Base-by-base conservation (phyloP, 2,888 invertebrate genomes). In the Nesidiocoris tenuis region DNA sequence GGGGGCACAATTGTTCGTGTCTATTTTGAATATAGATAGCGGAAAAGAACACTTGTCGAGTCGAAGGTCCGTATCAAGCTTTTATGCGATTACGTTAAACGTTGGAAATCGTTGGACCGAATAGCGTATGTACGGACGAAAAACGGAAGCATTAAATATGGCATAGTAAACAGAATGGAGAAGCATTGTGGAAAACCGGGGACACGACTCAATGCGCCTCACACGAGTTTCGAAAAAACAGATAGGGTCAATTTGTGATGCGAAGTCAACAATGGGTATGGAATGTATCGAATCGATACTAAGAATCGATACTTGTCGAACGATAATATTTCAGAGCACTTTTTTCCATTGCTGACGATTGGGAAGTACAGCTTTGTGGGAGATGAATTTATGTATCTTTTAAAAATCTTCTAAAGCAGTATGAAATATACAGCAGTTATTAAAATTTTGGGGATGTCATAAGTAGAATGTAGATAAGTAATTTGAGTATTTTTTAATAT, bases 121-220 rank as follows among this genome's bases (percentile, higher is more conserved):
- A 68, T 75, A 3, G 39, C 5, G 39, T 12, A 39, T 39, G 12
- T 39, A 39, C 5, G 39, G 39, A 39, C 39, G 39, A 75, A 75
- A 75, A 72, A 75, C 65, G 75, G 75, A 75, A 75, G 75, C 75
- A 75, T 75, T 75, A 75, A 75, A 75, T 75, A 75, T 75, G 75
- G 75, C 75, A 75, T 75, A 75, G 75, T 67, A 75, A 75, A 75
- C 65, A 75, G 57, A 75, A 59, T 71, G 68, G 66, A 66, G 55
- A 63, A 75, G 68, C 55, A 67, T 56, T 61, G 75, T 75, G 75
- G 75, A 70, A 18, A 68, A 67, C 61, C 66, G 75, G 75, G 57
- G 75, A 75, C 75, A 75, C 75, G 75, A 75, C 68, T 54, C 75
- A 59, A 61, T 75, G 75, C 39, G 39, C 12, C 61, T 75, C 68